Percentiles rank a stretch among this genome's conserved stretches.
phyloP scores from a whole-genome alignment of 2,888 invertebrate species.

The Brachycybe producta region DNA sequence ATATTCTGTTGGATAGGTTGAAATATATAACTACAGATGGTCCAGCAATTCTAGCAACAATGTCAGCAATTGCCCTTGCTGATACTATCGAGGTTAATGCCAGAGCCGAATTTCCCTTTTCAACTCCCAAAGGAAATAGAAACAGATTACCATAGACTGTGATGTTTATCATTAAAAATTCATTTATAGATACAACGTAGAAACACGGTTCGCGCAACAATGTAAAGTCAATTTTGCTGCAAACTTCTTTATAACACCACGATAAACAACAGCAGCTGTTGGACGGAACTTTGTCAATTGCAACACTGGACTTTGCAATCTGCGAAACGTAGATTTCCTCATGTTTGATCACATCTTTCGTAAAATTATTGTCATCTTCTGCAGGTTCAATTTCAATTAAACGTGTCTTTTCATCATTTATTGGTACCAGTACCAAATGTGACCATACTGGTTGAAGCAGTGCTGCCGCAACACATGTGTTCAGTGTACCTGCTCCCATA shows the following conservation, averaged over 20 bases:
- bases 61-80: conserved; percentile 10
- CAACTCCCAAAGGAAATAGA: conserved; percentile 13
- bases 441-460: conserved; percentile 13
- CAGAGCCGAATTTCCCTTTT: conserved; percentile 11
- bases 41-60: conserved; percentile 8
- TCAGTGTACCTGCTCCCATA: conserved; percentile 1
- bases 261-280: no score
- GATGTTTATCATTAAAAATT: not conserved
- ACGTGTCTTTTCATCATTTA: not conserved
- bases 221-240: not conserved
- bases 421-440: conserved; percentile 6
- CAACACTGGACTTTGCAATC: no score
- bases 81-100: conserved; percentile 10
- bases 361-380: not conserved
- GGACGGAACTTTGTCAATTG: no score
- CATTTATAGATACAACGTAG: conserved; percentile 2
- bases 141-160: conserved; percentile 7
- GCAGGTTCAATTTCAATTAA: not conserved
- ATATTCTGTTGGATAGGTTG: not conserved
- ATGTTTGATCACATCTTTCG: not conserved
- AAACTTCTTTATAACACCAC: no score
- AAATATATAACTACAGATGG: conserved; percentile 6
- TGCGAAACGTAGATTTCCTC: not conserved
- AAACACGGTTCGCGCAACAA: conserved; percentile 8
- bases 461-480: conserved; percentile 9